Evolutionary conservation across 1,140 invertebrate genomes (phyloP), one percentile per base, ranked within the genome.

Genomic region (Sesamia nonagrioides): DNA sequence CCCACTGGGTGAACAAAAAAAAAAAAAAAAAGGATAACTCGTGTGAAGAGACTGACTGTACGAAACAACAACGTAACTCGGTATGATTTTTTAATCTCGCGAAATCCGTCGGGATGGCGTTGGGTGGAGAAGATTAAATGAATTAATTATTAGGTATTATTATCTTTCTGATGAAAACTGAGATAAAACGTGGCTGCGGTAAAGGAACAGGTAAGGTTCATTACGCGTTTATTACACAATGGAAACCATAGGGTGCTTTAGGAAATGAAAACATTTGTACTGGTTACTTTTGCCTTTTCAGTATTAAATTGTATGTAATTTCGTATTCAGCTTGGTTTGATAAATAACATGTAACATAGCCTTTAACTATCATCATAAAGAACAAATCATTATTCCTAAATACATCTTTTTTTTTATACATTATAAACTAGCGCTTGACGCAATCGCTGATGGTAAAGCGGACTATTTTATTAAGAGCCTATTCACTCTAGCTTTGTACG

Each of bases 121-220:
- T 48, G 56, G 73, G 21, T 58, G 71, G 18, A 15, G 35, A 35
- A 75, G 56, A 63, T 50, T 75, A 63, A 63, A 75, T 63, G 40
- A 75, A 75, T 75, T 75, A 61, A 75, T 75, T 75, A 75, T 74
- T 58, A 74, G 71, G 54, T 74, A 42, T 74, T 74, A 42, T 74
- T 74, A 71, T 71, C 68, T 71, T 71, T 71, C n/a, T 71, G 68
- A 71, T 71, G 45, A 71, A 54, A 71, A 54, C 48, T 68, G 63
- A 68, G 63, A 68, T 17, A 15, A 68, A 48, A 13, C 63, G 63
- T 27, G n/a, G 11, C 42, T 45, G 68, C 45, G 42, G 66, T 13
- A 15, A 3, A 35, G 68, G 40, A 71, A n/a, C 68, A 71, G 68
- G 68, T 71, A 37, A 37, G 15, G 15, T 54, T 37, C 21, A 69